Base-by-base conservation (phyloP, 2,888 invertebrate species). In the Alloplasta piceator region DNA sequence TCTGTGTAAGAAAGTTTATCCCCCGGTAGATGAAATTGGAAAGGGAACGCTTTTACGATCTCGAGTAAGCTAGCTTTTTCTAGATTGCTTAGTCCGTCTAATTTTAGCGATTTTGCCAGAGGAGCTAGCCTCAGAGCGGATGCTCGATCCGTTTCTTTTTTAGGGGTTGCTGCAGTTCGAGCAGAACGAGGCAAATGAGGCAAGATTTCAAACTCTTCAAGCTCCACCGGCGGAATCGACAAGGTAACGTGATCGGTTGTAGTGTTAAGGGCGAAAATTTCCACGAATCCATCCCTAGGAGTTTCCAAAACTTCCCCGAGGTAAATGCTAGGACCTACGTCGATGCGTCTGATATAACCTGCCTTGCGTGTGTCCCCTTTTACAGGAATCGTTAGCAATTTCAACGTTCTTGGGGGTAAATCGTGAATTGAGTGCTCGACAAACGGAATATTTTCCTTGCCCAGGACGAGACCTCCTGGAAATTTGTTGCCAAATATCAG, bases 1-100 rank as follows among this genome's bases (percentile, higher is more conserved):
- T 39, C 61, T 9, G 72, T 61, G 5, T 38, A 7, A 12, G 61
- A 61, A 10, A 72, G 16, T 12, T 48, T 38, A 26, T 72, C 72
- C 0, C 46, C 50, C 6, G 61, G 61, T 4, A 72, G 7, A 39
- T 52, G 43, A 14, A 73, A 64, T 48, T 73, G 64, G 16, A n/a
- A 46, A 3, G 39, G 12, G n/a, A 46, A 50, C 3, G 61, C 61
- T 50, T 4, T 26, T 46, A 72, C 3, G 5, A 61, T 50, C 1
- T 48, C 9, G 9, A 61, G 16, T 10, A 70, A 46, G 9, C 6
- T 58, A 0, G 1, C 39, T 10, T 38, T 52, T 38, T 66, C 66
- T 12, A 14, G 39, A 9, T 50, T 39, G 16, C 14, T 70, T 10
- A 58, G 43, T 5, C 58, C 46, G 4, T 70, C 58, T 1, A 58